Evolutionary conservation across 1,140 invertebrate genomes (phyloP), one percentile per base, ranked within the genome.

Genomic region (Capitella teleta): DNA sequence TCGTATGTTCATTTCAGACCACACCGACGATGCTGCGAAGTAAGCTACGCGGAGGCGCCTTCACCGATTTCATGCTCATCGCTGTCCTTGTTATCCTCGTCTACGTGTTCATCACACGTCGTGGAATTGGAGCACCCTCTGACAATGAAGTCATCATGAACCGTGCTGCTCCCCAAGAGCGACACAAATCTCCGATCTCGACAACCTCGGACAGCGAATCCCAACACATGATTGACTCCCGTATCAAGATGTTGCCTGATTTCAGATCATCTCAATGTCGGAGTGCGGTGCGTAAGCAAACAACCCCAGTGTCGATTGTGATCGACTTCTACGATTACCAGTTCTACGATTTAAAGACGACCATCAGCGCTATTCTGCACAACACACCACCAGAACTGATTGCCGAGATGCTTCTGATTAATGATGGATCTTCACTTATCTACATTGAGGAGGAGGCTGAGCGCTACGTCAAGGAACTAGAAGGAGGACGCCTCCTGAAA

Each of bases 251-350:
- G 21, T 24, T 28, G 6, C 5, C 42, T 6, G 42, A 44, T 25
- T 21, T 8, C 8, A 21, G 42, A 8, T 25, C 42, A n/a, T 8
- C 42, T 6, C 4, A 5, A 24, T 43, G 42, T 26, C 21, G 25
- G 21, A 26, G 28, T 12, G 21, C 21, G 25, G 2, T 44, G 28
- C 16, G 21, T 26, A 10, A 26, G 24, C 25, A 19, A 40, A 25
- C 42, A 25, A 41, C 18, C 21, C 42, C 16, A 38, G 45, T 34
- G 36, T 28, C 26, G 23, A 26, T 53, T 21, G 26, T 53, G 21
- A 40, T 36, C 8, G 34, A 51, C 19, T 53, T 53, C 46, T 40
- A 34, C 36, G 45, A 53, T 28, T 53, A 50, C 46, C 45, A 50
- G 18, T 34, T 53, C 14, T 40, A 40, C n/a, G 51, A 53, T 30